These are phyloP conservation scores for Drosophila novamexicana DNA, from an alignment of 1,140 invertebrate species.

Conservation along the genomic window DNA sequence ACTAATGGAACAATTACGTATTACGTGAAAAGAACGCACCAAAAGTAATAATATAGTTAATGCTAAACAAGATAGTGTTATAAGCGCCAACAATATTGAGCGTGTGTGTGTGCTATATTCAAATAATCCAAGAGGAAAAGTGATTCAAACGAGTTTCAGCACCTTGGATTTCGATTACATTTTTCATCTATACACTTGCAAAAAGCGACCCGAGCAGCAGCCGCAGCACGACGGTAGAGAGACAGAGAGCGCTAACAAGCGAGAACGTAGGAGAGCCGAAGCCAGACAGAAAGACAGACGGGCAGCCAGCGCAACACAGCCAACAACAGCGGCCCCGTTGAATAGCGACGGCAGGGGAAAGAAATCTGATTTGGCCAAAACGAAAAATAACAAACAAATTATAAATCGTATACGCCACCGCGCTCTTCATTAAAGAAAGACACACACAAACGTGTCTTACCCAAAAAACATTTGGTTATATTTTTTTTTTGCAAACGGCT, in stretches of 20 bases:
- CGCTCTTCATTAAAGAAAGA: conserved; percentile 37
- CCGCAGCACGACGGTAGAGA: conserved; percentile 52
- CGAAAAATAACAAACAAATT: conserved; percentile 46
- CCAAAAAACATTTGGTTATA: conserved; percentile 49
- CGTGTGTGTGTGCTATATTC: conserved; percentile 59
- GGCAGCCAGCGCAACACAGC: conserved; percentile 70
- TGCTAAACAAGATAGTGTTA: conserved; percentile 39
- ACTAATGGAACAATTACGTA: conserved; percentile 78
- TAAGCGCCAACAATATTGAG: conserved; percentile 34
- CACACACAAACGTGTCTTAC: conserved; percentile 41
- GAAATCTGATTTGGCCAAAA: conserved; percentile 34
- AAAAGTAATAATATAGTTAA: conserved; percentile 57
- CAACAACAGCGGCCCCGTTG: conserved; percentile 48
- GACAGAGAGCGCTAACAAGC: conserved; percentile 57
- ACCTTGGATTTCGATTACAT: conserved; percentile 65
- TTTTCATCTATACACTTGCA: conserved; percentile 75
- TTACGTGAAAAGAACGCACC: conserved; percentile 78
- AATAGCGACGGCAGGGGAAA: conserved; percentile 44
- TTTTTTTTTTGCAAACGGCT: conserved; percentile 64
- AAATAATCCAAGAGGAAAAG: conserved; percentile 50
- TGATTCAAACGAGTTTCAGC: conserved; percentile 68
- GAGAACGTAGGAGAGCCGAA: conserved; percentile 59
- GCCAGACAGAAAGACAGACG: conserved; percentile 45
- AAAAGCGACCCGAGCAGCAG: conserved; percentile 55
- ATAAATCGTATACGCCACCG: conserved; percentile 24